Evolutionary conservation across 2,113 vertebrate genomes (phyloP).

Genomic region (Egretta garzetta): DNA sequence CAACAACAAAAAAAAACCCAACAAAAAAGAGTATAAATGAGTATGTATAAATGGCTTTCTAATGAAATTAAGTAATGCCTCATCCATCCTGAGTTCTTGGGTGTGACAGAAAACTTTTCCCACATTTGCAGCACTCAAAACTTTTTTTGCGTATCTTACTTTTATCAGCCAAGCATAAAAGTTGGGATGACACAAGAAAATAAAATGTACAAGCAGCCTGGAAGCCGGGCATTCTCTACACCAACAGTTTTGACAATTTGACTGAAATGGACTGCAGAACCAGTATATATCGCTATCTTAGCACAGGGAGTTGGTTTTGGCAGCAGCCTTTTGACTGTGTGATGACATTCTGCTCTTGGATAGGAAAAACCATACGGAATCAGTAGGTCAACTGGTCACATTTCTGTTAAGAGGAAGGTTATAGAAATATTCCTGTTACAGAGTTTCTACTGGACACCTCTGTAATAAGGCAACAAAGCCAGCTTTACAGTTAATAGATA

Average conservation of each 20-base stretch:
- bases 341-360: background rate
- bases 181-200: background rate
- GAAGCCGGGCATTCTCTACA: background rate
- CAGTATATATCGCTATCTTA: rapidly evolving
- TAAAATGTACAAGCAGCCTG: background rate
- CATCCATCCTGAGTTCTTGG: background rate
- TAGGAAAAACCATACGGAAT: background rate
- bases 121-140: background rate
- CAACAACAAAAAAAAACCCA: background rate
- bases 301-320: background rate
- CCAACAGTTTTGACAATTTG: background rate
- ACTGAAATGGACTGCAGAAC: background rate
- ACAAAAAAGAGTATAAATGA: background rate
- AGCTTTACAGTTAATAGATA: background rate
- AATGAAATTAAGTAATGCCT: background rate
- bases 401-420: background rate
- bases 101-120: background rate
- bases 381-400: background rate
- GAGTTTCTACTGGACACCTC: background rate
- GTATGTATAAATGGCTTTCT: background rate
- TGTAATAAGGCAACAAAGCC: background rate
- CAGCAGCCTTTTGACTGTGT: background rate
- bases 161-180: background rate
- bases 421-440: background rate
- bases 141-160: background rate